Conservation (phyloP, 2,797 vertebrate species). For the Sebastolobus alascanus region DNA sequence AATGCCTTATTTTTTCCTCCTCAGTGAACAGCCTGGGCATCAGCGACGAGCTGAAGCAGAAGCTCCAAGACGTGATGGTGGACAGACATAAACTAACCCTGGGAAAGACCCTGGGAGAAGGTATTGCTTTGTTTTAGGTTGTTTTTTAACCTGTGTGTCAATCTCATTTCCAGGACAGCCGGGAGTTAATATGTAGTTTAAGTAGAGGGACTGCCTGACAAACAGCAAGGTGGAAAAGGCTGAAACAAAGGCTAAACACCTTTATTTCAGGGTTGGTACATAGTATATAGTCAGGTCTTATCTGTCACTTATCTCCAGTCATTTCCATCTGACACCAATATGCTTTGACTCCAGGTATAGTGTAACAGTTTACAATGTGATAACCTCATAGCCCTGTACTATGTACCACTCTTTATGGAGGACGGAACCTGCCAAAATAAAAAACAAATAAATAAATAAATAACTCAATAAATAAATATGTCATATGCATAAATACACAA, state of each 20-base stretch:
- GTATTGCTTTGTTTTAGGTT: slow-evolving; percentile 66
- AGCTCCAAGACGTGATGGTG: slow-evolving; percentile 94
- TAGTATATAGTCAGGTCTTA: slow-evolving; percentile 6
- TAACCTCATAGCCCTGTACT: not conserved
- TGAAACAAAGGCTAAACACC: no score
- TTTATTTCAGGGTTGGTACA: slow-evolving; percentile 1
- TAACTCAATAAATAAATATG: no score
- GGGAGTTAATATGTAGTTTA: slow-evolving; percentile 3
- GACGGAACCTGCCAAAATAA: no score
- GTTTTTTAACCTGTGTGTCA: not conserved
- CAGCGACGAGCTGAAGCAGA: slow-evolving; percentile 93
- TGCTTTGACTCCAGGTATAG: not conserved
- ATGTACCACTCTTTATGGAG: not conserved
- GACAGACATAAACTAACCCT: slow-evolving; percentile 93
- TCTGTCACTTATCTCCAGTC: slow-evolving; percentile 16
- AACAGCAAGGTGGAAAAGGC: slow-evolving; percentile 5
- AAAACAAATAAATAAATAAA: no score
- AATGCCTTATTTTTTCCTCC: slow-evolving; percentile 26
- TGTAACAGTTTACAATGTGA: slow-evolving; percentile 6
- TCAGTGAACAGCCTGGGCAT: slow-evolving; percentile 94
- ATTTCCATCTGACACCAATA: not conserved
- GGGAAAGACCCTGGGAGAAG: slow-evolving; percentile 95
- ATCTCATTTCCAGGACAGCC: not conserved
- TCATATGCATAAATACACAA: no score
- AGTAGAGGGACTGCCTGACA: slow-evolving; percentile 14